Evolutionary conservation across 2,113 vertebrate species (phyloP).

Genomic region (Hypocryptadius cinnamomeus): DNA sequence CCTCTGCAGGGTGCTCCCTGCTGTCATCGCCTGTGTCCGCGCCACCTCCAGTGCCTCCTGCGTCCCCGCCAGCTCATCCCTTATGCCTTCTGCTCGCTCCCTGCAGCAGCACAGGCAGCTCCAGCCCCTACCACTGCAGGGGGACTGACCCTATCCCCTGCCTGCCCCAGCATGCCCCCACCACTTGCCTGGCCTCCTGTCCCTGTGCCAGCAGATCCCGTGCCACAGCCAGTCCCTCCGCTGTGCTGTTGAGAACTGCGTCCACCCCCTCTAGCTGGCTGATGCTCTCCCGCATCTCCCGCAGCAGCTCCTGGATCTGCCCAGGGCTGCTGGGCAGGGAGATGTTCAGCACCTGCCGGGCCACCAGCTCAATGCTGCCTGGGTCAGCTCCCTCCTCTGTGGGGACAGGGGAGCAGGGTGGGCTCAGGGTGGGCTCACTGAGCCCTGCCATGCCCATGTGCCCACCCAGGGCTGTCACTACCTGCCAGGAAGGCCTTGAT

Average conservation of each 20-base stretch:
- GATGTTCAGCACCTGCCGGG: slow-evolving; percentile 76
- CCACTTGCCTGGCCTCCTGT: slow-evolving; percentile 67
- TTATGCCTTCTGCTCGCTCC: slow-evolving; percentile 61
- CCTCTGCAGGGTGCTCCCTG: slow-evolving; percentile 43
- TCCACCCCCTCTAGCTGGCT: slow-evolving; percentile 69
- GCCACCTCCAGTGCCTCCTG: slow-evolving; percentile 59
- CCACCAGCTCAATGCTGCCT: slow-evolving; percentile 82
- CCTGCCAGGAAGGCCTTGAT: slow-evolving; percentile 84
- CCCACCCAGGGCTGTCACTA: background rate
- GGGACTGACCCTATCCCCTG: background rate
- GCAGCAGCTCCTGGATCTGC: slow-evolving; percentile 62
- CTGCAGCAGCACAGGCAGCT: slow-evolving; percentile 31
- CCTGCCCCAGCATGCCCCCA: background rate
- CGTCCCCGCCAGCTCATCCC: slow-evolving; percentile 41
- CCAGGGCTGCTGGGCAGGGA: slow-evolving; percentile 69
- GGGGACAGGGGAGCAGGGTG: background rate
- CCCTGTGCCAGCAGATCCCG: slow-evolving; percentile 70
- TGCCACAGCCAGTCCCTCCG: slow-evolving; percentile 55
- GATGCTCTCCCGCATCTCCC: slow-evolving; percentile 72
- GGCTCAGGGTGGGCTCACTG: accelerated
- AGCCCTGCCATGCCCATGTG: accelerated
- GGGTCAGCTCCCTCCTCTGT: slow-evolving; percentile 85
- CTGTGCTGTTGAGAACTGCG: slow-evolving; percentile 69
- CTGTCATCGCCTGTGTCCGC: slow-evolving; percentile 37
- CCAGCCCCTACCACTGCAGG: background rate